Percentiles rank a stretch among this genome's conserved stretches.
These are phyloP conservation scores for Dolichotis patagonum DNA, from an alignment of 2,113 vertebrate species.

Conservation along the genomic window DNA sequence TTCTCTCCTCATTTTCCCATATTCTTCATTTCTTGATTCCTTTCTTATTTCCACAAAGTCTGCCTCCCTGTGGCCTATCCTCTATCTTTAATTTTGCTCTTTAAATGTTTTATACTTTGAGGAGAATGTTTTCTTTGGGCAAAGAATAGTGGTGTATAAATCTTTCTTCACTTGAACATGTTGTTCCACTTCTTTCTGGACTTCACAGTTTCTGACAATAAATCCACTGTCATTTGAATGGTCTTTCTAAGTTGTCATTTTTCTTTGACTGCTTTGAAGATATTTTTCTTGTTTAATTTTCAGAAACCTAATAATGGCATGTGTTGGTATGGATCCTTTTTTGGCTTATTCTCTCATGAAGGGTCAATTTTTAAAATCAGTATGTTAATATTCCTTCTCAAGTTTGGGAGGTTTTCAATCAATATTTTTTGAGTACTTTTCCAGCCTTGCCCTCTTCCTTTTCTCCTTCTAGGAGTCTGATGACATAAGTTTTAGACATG, in stretches of 20 bases:
- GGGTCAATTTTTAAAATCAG: background rate
- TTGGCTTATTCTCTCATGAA: background rate
- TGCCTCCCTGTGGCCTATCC: background rate
- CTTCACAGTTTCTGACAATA: background rate
- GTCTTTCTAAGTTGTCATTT: background rate
- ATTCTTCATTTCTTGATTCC: background rate
- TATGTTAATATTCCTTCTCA: background rate
- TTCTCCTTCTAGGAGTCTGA: background rate
- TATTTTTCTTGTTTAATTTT: background rate
- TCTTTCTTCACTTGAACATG: constrained; percentile 16
- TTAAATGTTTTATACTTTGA: background rate
- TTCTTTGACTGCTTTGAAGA: background rate
- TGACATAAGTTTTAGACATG: background rate
- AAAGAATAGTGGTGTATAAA: background rate
- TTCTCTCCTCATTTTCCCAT: background rate
- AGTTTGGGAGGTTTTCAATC: background rate
- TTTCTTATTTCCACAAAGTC: background rate
- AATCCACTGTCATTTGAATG: background rate
- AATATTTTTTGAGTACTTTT: background rate
- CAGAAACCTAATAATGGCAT: background rate
- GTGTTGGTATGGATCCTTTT: background rate
- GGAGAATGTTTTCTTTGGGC: background rate
- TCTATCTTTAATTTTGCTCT: background rate
- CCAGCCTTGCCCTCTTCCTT: background rate
- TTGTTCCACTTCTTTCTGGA: background rate